Evolutionary conservation across 2,888 invertebrate genomes (phyloP).

Genomic region (Phengaris arion): DNA sequence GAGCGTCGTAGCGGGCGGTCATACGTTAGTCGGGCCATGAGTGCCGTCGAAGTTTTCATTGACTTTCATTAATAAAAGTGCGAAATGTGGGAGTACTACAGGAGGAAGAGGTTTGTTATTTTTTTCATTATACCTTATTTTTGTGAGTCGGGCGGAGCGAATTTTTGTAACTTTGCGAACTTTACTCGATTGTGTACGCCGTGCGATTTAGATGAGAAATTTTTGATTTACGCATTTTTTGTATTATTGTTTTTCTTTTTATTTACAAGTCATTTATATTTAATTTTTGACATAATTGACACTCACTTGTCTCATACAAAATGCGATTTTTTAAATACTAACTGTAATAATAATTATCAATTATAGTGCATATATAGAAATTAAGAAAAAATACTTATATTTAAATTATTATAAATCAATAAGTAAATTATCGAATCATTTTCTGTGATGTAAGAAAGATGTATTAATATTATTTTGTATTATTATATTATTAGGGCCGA

Average conservation of each 20-base stretch:
- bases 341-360: too few relatives aligned
- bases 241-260: not conserved
- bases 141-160: not conserved
- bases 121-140: slow-evolving; percentile 28
- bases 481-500: too few relatives aligned
- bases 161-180: slow-evolving; percentile 30
- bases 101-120: slow-evolving; percentile 36
- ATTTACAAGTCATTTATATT: too few relatives aligned
- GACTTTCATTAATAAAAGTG: slow-evolving; percentile 32
- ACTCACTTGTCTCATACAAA: too few relatives aligned
- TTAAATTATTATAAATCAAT: too few relatives aligned
- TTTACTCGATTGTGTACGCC: not conserved
- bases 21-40: slow-evolving; percentile 34
- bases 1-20: slow-evolving; percentile 32
- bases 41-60: slow-evolving; percentile 37
- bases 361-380: too few relatives aligned
- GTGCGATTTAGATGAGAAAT: not conserved
- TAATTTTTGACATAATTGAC: too few relatives aligned
- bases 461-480: too few relatives aligned
- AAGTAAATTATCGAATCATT: too few relatives aligned
- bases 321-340: too few relatives aligned
- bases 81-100: slow-evolving; percentile 36
- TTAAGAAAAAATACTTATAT: too few relatives aligned
- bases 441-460: too few relatives aligned
- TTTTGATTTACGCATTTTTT: not conserved